Conservation (phyloP, 2,113 vertebrate genomes). For the Sapajus apella region DNA sequence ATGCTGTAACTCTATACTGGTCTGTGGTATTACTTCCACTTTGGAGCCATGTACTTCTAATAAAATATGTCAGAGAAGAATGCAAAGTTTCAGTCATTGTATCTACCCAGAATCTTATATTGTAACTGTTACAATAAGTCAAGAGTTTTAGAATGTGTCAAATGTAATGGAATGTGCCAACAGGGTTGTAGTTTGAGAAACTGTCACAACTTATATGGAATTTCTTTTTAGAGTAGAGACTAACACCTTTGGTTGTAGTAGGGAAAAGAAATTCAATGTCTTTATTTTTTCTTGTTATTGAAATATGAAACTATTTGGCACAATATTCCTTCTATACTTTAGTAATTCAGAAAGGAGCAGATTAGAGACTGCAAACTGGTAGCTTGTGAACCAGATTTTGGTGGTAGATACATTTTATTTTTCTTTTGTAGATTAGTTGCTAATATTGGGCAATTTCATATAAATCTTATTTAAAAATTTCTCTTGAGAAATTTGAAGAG, state of each 20-base stretch:
- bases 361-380: neutral
- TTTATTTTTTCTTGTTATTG: constrained; percentile 14
- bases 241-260: neutral
- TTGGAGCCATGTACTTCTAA: constrained; percentile 53
- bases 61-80: constrained; percentile 78
- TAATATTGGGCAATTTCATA: neutral
- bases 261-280: neutral
- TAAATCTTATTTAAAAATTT: constrained; percentile 1
- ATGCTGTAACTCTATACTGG: constrained; percentile 62
- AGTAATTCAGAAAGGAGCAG: neutral
- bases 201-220: constrained; percentile 32
- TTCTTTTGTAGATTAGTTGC: neutral
- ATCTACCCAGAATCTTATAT: constrained; percentile 58
- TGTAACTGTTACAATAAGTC: constrained; percentile 54
- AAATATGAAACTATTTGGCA: neutral
- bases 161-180: constrained; percentile 54
- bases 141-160: constrained; percentile 57
- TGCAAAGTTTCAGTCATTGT: constrained; percentile 54
- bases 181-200: constrained; percentile 55
- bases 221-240: constrained; percentile 21
- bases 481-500: neutral
- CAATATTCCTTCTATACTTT: neutral
- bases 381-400: neutral
- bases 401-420: constrained; percentile 6
- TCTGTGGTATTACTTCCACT: constrained; percentile 58